Conservation (phyloP, 2,888 invertebrate species). For the Troides oblongomaculatus region DNA sequence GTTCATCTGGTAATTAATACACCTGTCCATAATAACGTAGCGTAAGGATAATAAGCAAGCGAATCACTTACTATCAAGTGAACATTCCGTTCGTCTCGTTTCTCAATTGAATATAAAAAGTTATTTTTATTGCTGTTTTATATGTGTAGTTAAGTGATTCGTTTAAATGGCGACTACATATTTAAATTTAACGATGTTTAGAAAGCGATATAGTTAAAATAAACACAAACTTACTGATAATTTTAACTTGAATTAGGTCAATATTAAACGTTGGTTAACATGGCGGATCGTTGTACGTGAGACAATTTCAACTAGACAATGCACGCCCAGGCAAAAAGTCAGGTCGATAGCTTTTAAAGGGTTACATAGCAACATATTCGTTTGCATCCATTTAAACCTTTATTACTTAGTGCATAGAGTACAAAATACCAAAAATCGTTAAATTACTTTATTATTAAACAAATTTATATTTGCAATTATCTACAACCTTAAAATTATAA, state of each 20-base stretch:
- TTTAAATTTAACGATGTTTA: neutral
- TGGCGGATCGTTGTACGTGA: constrained; percentile 22
- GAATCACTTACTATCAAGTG: too few species aligned
- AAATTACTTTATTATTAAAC: neutral
- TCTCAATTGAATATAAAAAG: too few species aligned
- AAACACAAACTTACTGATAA: constrained; percentile 4
- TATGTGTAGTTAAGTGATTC: too few species aligned
- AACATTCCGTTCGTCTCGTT: too few species aligned
- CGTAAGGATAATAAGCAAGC: too few species aligned
- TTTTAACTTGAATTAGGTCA: constrained; percentile 23
- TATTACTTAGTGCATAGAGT: neutral
- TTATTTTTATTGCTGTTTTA: too few species aligned
- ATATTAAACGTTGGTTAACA: constrained; percentile 20
- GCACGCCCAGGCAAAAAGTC: constrained; percentile 22
- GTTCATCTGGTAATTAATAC: too few species aligned
- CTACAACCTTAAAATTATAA: constrained; percentile 2
- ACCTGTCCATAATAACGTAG: too few species aligned
- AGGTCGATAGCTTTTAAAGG: constrained; percentile 29
- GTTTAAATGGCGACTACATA: too few species aligned
- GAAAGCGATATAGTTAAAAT: constrained; percentile 16
- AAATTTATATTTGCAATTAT: neutral
- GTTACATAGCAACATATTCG: constrained; percentile 11
- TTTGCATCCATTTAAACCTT: constrained; percentile 8
- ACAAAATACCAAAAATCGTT: constrained; percentile 1
- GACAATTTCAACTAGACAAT: constrained; percentile 30